phyloP scores from a whole-genome alignment of 2,113 vertebrate genomes.

The Vidua macroura region DNA sequence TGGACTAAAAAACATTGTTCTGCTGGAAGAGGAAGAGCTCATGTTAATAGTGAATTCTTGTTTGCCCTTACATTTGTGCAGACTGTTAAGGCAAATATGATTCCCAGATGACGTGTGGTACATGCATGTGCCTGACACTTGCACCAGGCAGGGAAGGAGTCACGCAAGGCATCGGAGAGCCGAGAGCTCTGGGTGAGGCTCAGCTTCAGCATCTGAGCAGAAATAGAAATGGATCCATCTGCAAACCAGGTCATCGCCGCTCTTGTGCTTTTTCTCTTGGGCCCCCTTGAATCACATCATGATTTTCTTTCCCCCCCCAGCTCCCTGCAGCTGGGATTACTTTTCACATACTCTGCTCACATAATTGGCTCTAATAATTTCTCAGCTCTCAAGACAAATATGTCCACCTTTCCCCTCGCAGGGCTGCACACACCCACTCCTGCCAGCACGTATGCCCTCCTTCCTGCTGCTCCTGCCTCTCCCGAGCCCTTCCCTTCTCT shows the following conservation, averaged over 20 bases:
- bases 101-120: not conserved
- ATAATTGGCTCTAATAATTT: conserved; percentile 48
- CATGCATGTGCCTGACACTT: not conserved
- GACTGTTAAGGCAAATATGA: not conserved
- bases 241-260: conserved; percentile 48
- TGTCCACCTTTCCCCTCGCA: not conserved
- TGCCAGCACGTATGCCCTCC: not conserved
- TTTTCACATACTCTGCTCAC: conserved; percentile 7
- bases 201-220: not conserved
- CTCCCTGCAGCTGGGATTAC: conserved; percentile 54
- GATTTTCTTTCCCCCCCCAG: not conserved
- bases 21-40: not conserved
- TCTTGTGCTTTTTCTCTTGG: conserved; percentile 37
- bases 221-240: conserved; percentile 48
- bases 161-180: conserved; percentile 8
- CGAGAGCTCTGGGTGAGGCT: not conserved
- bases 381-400: not conserved
- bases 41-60: not conserved
- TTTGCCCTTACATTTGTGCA: not conserved
- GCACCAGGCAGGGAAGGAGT: conserved; percentile 6
- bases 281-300: conserved; percentile 47
- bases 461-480: not conserved
- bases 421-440: not conserved
- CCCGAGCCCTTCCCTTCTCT: not conserved
- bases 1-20: rapidly evolving